These are phyloP conservation scores for Sebastes iracundus DNA, from an alignment of 2,797 vertebrate species.

Conservation along the genomic window DNA sequence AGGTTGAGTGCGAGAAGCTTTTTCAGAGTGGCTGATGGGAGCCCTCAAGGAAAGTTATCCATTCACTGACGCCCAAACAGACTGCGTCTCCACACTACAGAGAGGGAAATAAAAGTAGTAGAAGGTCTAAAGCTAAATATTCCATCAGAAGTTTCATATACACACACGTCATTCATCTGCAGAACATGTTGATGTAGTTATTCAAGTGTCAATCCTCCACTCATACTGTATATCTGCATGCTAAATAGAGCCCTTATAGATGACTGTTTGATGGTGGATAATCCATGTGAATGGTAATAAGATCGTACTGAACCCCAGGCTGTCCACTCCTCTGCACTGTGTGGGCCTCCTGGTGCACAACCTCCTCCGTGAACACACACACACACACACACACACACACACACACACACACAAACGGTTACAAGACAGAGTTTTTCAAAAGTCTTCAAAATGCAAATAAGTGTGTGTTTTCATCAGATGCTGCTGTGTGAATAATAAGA, in stretches of 20 bases:
- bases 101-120: background rate
- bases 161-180: background rate
- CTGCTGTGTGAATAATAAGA: background rate
- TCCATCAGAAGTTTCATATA: background rate
- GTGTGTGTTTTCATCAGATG: too few species aligned
- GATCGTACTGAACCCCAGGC: conserved; percentile 17
- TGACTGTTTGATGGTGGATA: conserved; percentile 10
- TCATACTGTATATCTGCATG: background rate
- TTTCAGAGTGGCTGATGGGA: conserved; percentile 10
- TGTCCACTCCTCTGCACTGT: conserved; percentile 9
- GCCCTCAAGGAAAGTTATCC: conserved; percentile 20
- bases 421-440: background rate
- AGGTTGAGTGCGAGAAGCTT: conserved; percentile 1
- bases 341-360: background rate
- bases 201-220: background rate
- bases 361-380: background rate
- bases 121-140: background rate
- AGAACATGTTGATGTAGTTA: background rate
- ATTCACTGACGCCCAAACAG: background rate
- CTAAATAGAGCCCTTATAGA: conserved; percentile 6
- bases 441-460: background rate
- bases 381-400: background rate
- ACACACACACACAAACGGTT: background rate
- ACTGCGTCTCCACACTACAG: background rate
- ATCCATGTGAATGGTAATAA: conserved; percentile 9